These are phyloP conservation scores for Drepana falcataria DNA, from an alignment of 2,888 invertebrate genomes.

Conservation along the genomic window DNA sequence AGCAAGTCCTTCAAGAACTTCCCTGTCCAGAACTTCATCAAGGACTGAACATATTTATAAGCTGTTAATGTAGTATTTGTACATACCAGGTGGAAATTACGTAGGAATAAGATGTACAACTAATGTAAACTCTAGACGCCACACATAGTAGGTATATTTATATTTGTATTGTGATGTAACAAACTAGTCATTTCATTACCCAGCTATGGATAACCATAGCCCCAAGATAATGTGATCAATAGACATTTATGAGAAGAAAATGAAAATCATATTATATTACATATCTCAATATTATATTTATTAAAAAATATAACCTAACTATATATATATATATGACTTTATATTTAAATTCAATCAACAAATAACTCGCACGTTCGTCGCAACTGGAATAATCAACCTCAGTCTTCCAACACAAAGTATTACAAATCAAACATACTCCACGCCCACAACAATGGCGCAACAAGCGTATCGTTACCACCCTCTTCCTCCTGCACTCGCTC, in stretches of 20 bases:
- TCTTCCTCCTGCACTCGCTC: slow-evolving; percentile 17
- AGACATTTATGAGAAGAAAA: slow-evolving; percentile 3
- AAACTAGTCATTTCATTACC: slow-evolving; percentile 28
- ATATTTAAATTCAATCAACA: slow-evolving; percentile 78
- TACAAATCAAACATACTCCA: slow-evolving; percentile 56
- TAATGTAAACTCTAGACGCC: no score
- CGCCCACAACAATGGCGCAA: slow-evolving; percentile 51
- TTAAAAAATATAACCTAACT: slow-evolving; percentile 80
- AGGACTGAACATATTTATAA: slow-evolving; percentile 28
- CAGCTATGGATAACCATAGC: background rate
- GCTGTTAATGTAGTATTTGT: no score
- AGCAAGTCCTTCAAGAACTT: slow-evolving; percentile 86
- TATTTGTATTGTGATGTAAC: slow-evolving; percentile 2
- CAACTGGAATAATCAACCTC: slow-evolving; percentile 77
- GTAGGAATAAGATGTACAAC: background rate
- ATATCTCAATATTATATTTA: slow-evolving; percentile 79
- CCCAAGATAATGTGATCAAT: no score
- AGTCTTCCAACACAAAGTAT: slow-evolving; percentile 75
- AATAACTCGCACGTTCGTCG: slow-evolving; percentile 74
- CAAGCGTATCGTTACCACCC: slow-evolving; percentile 37
- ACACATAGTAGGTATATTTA: no score
- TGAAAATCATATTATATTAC: slow-evolving; percentile 65
- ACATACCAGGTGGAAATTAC: background rate
- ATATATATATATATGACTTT: slow-evolving; percentile 75
- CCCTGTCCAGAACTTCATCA: slow-evolving; percentile 83